phyloP scores from a whole-genome alignment of 1,140 invertebrate genomes.

The Drosophila saltans region DNA sequence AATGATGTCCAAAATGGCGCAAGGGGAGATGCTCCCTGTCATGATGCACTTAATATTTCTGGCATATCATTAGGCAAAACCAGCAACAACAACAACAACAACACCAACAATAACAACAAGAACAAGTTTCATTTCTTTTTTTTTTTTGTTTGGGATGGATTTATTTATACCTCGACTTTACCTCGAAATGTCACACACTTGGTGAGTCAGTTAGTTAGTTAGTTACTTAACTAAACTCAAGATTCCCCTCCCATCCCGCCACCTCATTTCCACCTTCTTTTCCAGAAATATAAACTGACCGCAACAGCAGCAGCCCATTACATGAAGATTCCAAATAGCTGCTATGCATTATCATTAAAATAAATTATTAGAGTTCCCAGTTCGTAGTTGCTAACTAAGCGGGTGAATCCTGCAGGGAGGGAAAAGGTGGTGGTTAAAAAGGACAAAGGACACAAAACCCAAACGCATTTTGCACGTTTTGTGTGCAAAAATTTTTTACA shows the following conservation, averaged over 20 bases:
- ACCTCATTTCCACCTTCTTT: too few species aligned
- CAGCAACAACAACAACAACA: conserved; percentile 23
- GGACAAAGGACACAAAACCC: conserved; percentile 25
- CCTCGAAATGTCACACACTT: conserved; percentile 24
- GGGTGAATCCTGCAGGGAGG: not conserved
- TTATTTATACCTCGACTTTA: conserved; percentile 10
- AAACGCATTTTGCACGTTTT: conserved; percentile 79
- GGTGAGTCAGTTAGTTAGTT: conserved; percentile 11
- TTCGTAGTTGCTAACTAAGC: conserved; percentile 24
- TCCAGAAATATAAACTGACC: too few species aligned
- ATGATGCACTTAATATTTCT: conserved; percentile 66
- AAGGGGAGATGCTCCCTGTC: conserved; percentile 27
- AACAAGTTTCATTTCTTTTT: not conserved
- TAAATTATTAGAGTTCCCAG: conserved; percentile 76
- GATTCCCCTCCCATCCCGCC: too few species aligned
- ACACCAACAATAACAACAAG: conserved; percentile 10
- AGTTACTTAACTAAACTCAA: conserved; percentile 33
- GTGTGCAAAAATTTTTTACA: conserved; percentile 77
- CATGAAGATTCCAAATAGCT: conserved; percentile 47
- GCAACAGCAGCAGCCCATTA: conserved; percentile 30
- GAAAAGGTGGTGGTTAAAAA: not conserved
- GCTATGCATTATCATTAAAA: conserved; percentile 81
- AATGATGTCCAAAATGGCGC: conserved; percentile 64
- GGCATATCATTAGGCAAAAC: conserved; percentile 57
- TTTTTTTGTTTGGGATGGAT: conserved; percentile 6